Conservation (phyloP, 2,113 vertebrate genomes). For the Trogon surrucura region DNA sequence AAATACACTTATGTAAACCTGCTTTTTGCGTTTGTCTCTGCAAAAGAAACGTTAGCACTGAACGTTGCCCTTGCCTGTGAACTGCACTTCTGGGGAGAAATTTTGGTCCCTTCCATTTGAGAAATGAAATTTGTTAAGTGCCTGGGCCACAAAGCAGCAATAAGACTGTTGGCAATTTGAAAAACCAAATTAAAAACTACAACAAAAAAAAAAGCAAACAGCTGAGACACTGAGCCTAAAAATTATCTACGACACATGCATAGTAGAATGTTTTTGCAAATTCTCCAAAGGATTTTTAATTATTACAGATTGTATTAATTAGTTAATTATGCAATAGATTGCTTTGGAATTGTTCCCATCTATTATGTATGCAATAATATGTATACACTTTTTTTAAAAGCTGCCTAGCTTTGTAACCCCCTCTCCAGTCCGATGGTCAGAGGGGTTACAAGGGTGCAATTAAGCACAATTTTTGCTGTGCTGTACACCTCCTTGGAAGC, state of each 20-base stretch:
- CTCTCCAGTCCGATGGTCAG: not conserved
- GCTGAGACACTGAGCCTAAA: conserved; percentile 49
- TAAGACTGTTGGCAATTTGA: conserved; percentile 61
- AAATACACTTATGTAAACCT: not conserved
- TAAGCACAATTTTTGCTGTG: not conserved
- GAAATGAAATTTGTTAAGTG: conserved; percentile 68
- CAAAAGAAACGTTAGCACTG: not conserved
- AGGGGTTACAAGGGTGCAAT: not conserved
- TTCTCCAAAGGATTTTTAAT: conserved; percentile 74
- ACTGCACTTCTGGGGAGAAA: conserved; percentile 25
- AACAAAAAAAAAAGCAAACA: conserved; percentile 52
- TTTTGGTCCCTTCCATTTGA: conserved; percentile 28
- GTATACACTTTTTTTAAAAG: not conserved
- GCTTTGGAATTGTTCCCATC: conserved; percentile 60
- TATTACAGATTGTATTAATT: conserved; percentile 75
- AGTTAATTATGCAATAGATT: conserved; percentile 70
- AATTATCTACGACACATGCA: conserved; percentile 34
- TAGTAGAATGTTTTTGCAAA: conserved; percentile 48
- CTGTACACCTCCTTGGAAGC: not conserved
- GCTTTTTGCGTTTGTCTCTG: not conserved
- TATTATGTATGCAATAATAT: conserved; percentile 48
- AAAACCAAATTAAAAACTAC: conserved; percentile 66
- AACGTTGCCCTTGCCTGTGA: not conserved
- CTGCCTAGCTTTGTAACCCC: not conserved
- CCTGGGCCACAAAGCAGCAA: conserved; percentile 61